Base-by-base conservation (phyloP, 2,888 invertebrate genomes). In the Cryptus viduatorius region DNA sequence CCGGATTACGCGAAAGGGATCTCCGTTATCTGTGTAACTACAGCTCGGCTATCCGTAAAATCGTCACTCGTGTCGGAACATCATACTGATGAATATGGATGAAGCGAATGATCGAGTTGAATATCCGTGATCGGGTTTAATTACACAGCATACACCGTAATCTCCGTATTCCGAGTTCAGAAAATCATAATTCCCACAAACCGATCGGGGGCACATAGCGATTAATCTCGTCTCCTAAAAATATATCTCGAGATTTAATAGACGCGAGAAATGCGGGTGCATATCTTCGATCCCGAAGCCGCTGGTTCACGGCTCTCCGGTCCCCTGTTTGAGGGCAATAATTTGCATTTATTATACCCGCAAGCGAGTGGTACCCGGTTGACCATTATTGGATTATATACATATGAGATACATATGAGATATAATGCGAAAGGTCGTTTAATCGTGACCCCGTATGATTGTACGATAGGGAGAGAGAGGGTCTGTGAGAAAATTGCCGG, bases 401-500 rank as follows among this genome's bases (percentile, higher is more conserved):
- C 59, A 79, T 75, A 76, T 76, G 65, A 84, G 78, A 77, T 37
- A 65, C 50, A 79, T 79, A 64, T 53, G 64, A 79, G 72, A 79
- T 79, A 80, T 81, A 84, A 87, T 79, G 67, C 37, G 73, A 81
- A 85, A 88, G 90, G 89, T 91, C 90, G 85, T 59, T 82, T 88
- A 83, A 78, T 83, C 88, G 84, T 86, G 90, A 92, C 92, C 92
- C 92, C 90, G 91, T 92, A 85, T 91, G 89, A 92, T 92, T 91
- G 86, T 89, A 88, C 80, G 82, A 16, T 24, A 50, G 50, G 5
- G 31, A n/a, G 16, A 72, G 31, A 37, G 16, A 37, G 59, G 69
- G 50, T 37, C 82, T 85, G 88, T 89, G 89, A 90, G 90, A 90
- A 91, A 91, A 92, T 90, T 90, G 89, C 87, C 89, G 84, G 86